These are phyloP conservation scores for Masnerella sp. DNA, from an alignment of 2,888 invertebrate genomes.

Conservation along the genomic window DNA sequence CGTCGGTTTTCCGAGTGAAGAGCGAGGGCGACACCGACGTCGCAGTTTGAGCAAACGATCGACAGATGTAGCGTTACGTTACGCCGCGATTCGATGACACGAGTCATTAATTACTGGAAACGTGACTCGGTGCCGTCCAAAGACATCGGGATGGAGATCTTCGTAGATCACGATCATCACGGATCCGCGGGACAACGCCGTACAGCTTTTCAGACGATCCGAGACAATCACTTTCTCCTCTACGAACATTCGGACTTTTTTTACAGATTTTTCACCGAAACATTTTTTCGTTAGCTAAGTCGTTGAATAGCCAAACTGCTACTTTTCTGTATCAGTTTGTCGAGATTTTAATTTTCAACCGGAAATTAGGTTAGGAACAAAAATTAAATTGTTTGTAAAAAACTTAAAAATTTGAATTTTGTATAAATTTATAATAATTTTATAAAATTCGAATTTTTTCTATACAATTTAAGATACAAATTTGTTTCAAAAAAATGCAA, in stretches of 20 bases:
- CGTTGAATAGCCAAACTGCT: constrained; percentile 35
- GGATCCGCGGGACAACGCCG: constrained; percentile 60
- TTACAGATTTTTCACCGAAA: constrained; percentile 31
- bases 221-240: constrained; percentile 71
- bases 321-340: constrained; percentile 13
- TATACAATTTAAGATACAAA: too few relatives aligned
- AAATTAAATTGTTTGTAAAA: too few relatives aligned
- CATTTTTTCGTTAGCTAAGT: constrained; percentile 28
- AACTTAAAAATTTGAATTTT: too few relatives aligned
- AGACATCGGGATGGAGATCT: constrained; percentile 65
- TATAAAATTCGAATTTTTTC: too few relatives aligned
- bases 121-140: constrained; percentile 67
- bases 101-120: constrained; percentile 75
- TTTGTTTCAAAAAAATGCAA: too few relatives aligned
- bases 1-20: constrained; percentile 33
- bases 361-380: constrained; percentile 1
- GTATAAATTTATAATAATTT: too few relatives aligned
- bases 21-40: constrained; percentile 39
- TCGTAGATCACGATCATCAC: constrained; percentile 71
- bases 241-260: constrained; percentile 58
- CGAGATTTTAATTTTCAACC: constrained; percentile 21
- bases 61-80: constrained; percentile 71
- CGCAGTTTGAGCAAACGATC: constrained; percentile 65
- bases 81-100: constrained; percentile 68
- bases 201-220: constrained; percentile 52